Conservation (phyloP, 2,797 vertebrate genomes). For the Argyrosomus regius region DNA sequence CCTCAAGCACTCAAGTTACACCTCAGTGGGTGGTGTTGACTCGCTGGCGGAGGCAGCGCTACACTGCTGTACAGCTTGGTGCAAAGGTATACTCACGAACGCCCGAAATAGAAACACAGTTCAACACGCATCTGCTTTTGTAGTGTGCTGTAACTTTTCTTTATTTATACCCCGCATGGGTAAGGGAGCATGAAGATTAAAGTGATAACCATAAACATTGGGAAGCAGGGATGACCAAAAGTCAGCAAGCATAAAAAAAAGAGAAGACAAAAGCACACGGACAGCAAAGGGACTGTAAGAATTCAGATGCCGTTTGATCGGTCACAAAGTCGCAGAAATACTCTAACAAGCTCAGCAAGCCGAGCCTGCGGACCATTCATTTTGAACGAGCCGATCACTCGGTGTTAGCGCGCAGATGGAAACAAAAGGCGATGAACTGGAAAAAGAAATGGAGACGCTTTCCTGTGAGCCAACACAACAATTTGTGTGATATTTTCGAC, state of each 20-base stretch:
- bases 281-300: slow-evolving; percentile 37
- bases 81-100: slow-evolving; percentile 32
- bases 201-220: neutral
- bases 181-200: slow-evolving; percentile 35
- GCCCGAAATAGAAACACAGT: slow-evolving; percentile 40
- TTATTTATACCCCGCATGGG: slow-evolving; percentile 13
- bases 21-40: slow-evolving; percentile 67
- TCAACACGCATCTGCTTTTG: slow-evolving; percentile 17
- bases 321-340: slow-evolving; percentile 47
- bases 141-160: slow-evolving; percentile 17
- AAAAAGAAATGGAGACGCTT: slow-evolving; percentile 27
- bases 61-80: slow-evolving; percentile 25
- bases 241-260: slow-evolving; percentile 25
- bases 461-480: slow-evolving; percentile 2
- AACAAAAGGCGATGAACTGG: slow-evolving; percentile 32
- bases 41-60: slow-evolving; percentile 42
- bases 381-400: slow-evolving; percentile 11
- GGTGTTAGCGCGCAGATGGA: slow-evolving; percentile 14
- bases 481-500: slow-evolving; percentile 38
- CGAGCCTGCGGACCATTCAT: slow-evolving; percentile 10
- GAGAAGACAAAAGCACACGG: slow-evolving; percentile 38
- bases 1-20: slow-evolving; percentile 64
- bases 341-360: slow-evolving; percentile 52
- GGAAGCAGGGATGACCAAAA: slow-evolving; percentile 39
- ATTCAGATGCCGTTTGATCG: slow-evolving; percentile 51